Conservation (phyloP, 2,888 invertebrate species). For the Rhodophaea formosa region DNA sequence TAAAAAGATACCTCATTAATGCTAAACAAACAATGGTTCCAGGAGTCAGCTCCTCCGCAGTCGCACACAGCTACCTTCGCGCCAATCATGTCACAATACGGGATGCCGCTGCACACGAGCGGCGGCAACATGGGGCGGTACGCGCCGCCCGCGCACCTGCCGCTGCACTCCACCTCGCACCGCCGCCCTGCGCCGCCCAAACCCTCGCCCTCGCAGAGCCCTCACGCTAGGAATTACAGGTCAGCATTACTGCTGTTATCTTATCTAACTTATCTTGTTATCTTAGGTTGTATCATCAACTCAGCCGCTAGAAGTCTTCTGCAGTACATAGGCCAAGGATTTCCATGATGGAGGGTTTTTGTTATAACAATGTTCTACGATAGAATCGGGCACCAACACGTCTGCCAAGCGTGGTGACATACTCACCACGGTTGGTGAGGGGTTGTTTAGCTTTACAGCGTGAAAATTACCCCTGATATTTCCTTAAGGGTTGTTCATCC, state of each 20-base stretch:
- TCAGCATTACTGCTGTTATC: conserved; percentile 38
- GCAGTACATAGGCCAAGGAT: too few species aligned
- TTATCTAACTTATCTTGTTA: neutral
- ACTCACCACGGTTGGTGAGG: too few species aligned
- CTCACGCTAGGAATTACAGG: conserved; percentile 80
- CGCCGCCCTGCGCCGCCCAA: conserved; percentile 73
- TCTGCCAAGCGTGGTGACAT: too few species aligned
- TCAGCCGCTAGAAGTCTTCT: too few species aligned
- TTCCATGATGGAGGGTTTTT: neutral
- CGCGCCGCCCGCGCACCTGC: conserved; percentile 72
- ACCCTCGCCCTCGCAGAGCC: conserved; percentile 78
- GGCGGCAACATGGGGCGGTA: conserved; percentile 74
- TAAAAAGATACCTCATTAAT: too few species aligned
- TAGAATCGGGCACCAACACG: too few species aligned
- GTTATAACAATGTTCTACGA: too few species aligned
- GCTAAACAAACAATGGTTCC: neutral
- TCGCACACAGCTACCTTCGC: conserved; percentile 67
- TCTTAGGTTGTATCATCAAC: neutral
- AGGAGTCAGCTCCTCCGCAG: conserved; percentile 82
- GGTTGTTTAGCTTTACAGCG: too few species aligned
- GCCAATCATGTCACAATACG: conserved; percentile 69
- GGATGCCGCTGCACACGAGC: conserved; percentile 61
- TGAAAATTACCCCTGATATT: too few species aligned
- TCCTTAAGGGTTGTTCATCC: too few species aligned
- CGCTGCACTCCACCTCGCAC: conserved; percentile 79